Evolutionary conservation across 2,888 invertebrate species (phyloP).

Genomic region (Stomorhina lunata): DNA sequence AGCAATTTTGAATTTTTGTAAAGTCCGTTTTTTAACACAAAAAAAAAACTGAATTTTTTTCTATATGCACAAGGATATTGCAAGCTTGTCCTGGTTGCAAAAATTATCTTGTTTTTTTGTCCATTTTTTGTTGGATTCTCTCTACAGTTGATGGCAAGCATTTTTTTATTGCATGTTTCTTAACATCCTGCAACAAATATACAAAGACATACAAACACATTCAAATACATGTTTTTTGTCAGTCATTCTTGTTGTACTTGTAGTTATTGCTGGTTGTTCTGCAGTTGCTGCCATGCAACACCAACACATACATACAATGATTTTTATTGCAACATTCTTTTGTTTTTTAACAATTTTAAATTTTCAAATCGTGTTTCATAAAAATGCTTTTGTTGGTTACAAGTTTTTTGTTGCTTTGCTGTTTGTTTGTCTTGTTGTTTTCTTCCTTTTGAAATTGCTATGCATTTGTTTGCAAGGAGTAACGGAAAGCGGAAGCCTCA

Average conservation of each 20-base stretch:
- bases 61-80: constrained; percentile 50
- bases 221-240: constrained; percentile 10
- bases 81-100: constrained; percentile 43
- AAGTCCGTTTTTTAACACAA: constrained; percentile 49
- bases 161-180: constrained; percentile 57
- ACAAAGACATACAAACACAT: not conserved
- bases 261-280: constrained; percentile 12
- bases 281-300: constrained; percentile 39
- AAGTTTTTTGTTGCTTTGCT: constrained; percentile 22
- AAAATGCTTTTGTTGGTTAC: constrained; percentile 65
- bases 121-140: constrained; percentile 29
- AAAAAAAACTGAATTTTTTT: not conserved
- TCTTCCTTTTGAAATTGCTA: constrained; percentile 39
- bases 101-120: constrained; percentile 31
- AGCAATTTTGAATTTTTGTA: constrained; percentile 74
- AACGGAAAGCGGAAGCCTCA: not conserved
- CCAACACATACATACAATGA: constrained; percentile 50
- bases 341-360: constrained; percentile 43
- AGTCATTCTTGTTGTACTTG: constrained; percentile 41
- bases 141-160: constrained; percentile 41
- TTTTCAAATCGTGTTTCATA: constrained; percentile 69
- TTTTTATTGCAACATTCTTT: constrained; percentile 62
- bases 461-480: constrained; percentile 33
- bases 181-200: constrained; percentile 27
- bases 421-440: constrained; percentile 25